phyloP scores from a whole-genome alignment of 92 coral and sea anemone species.

The Porites divaricata region DNA sequence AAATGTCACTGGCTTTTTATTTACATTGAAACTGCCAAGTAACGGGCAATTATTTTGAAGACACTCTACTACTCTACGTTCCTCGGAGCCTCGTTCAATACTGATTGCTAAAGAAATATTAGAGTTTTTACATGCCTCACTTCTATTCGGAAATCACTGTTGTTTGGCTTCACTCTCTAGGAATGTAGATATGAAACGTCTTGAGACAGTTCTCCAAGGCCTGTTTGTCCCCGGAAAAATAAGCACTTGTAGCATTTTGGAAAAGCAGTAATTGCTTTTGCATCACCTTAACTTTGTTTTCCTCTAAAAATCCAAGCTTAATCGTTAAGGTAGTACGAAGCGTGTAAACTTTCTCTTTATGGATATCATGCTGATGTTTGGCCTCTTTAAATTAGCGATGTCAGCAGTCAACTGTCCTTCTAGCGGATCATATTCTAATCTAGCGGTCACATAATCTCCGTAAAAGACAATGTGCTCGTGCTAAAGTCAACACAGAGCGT shows the following conservation, averaged over 20 bases:
- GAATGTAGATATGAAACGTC: slow-evolving; percentile 89
- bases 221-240: slow-evolving; percentile 98
- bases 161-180: slow-evolving; percentile 78
- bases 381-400: too few relatives aligned
- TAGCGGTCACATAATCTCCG: slow-evolving; percentile 49
- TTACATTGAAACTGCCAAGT: too few relatives aligned
- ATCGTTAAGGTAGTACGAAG: slow-evolving; percentile 90
- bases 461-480: too few relatives aligned
- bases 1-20: too few relatives aligned
- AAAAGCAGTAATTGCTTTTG: slow-evolving; percentile 94
- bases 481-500: too few relatives aligned
- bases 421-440: slow-evolving; percentile 98
- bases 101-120: too few relatives aligned
- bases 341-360: slow-evolving; percentile 89
- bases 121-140: too few relatives aligned
- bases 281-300: slow-evolving; percentile 99
- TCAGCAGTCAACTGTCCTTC: too few relatives aligned
- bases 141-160: slow-evolving; percentile 78
- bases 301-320: slow-evolving; percentile 93
- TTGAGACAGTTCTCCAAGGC: slow-evolving; percentile 90
- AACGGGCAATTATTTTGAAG: too few relatives aligned
- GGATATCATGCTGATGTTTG: slow-evolving; percentile 82
- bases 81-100: too few relatives aligned
- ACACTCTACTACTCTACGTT: too few relatives aligned
- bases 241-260: slow-evolving; percentile 96